A percentile compares a stretch with the other conserved stretches of the same genome.
Evolutionary conservation across 1,140 invertebrate species (phyloP).

Genomic region (Sitodiplosis mosellana): DNA sequence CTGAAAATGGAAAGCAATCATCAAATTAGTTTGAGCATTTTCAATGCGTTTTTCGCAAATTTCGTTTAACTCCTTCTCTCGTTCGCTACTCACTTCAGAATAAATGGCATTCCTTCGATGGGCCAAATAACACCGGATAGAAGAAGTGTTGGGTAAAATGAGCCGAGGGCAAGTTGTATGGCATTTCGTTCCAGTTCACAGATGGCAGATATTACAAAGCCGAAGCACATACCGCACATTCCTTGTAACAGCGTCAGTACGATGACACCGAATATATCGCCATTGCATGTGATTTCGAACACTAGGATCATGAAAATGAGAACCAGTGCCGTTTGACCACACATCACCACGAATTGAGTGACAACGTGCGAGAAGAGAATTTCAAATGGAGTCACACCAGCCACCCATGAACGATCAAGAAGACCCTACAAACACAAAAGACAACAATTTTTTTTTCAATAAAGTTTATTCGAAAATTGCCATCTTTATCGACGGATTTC

Average conservation of each 20-base stretch:
- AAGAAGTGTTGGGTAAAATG: constrained; percentile 84
- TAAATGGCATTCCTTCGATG: constrained; percentile 71
- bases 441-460: constrained; percentile 4
- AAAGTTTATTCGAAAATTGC: too few species aligned
- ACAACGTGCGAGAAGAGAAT: constrained; percentile 82
- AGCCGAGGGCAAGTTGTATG: constrained; percentile 82
- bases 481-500: too few species aligned
- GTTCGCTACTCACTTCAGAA: constrained; percentile 32
- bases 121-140: constrained; percentile 83
- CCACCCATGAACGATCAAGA: constrained; percentile 75
- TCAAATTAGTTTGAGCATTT: not conserved
- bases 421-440: constrained; percentile 45
- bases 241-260: constrained; percentile 70
- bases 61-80: not conserved
- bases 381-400: constrained; percentile 72
- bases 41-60: not conserved
- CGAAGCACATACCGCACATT: constrained; percentile 86
- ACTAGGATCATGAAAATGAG: constrained; percentile 80
- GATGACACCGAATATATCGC: constrained; percentile 66
- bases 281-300: constrained; percentile 70
- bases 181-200: constrained; percentile 86
- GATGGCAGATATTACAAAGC: constrained; percentile 82
- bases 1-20: constrained; percentile 8
- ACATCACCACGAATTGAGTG: constrained; percentile 86
- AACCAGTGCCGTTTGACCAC: constrained; percentile 73